These are phyloP conservation scores for Neotoxoptera formosana DNA, from an alignment of 1,140 invertebrate species.

Conservation along the genomic window DNA sequence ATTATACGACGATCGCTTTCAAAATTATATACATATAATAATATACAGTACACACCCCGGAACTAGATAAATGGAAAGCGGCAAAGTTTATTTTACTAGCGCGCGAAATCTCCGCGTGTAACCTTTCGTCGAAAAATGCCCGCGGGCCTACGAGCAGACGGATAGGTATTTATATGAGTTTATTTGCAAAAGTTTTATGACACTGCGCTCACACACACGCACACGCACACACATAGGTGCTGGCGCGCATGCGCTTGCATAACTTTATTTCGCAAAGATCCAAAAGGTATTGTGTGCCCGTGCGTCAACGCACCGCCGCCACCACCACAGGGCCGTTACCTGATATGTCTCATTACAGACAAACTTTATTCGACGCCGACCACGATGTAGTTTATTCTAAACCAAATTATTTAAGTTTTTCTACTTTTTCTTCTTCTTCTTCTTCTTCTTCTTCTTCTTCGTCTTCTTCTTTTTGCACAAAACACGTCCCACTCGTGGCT, in stretches of 20 bases:
- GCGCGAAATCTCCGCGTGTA: too few relatives aligned
- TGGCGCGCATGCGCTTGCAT: not conserved
- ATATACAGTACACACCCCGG: not conserved
- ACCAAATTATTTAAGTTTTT: slow-evolving; percentile 10
- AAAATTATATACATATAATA: not conserved
- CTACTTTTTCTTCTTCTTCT: not conserved
- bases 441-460: too few relatives aligned
- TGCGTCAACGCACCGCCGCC: not conserved
- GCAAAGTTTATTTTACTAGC: slow-evolving; percentile 13
- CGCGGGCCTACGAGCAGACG: not conserved
- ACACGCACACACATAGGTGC: not conserved
- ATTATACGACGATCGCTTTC: not conserved
- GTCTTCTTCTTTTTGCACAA: not conserved
- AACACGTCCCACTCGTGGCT: not conserved
- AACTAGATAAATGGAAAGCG: not conserved
- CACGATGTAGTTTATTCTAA: not conserved
- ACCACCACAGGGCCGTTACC: not conserved
- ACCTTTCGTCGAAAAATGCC: not conserved
- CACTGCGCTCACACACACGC: too few relatives aligned
- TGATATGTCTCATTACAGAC: slow-evolving; percentile 34
- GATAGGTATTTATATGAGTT: slow-evolving; percentile 15
- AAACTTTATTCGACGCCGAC: slow-evolving; percentile 10
- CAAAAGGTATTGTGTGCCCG: not conserved
- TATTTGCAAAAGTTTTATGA: slow-evolving; percentile 33
- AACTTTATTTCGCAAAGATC: not conserved